Base-by-base conservation (phyloP, 2,113 vertebrate genomes). In the Sapayoa aenigma region DNA sequence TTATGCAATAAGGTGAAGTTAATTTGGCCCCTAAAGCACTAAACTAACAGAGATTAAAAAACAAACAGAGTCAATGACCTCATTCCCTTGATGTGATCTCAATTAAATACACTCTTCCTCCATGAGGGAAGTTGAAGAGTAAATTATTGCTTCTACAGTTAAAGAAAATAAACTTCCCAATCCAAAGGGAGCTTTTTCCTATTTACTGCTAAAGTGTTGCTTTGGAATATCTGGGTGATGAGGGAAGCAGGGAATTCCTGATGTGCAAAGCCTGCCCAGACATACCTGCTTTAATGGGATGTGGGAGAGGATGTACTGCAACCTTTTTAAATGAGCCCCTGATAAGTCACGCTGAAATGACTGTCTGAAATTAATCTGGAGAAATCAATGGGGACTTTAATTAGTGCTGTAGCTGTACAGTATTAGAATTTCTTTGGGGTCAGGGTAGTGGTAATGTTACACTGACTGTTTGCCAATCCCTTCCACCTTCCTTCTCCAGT, bases 361-460 rank as follows among this genome's bases (percentile, higher is more conserved):
- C 86, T 94, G 95, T 52, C 30, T 92, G 75, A 97, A 98, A 98
- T 98, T 97, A 98, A 97, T 97, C 95, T 76, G 72, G 79, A 90
- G 97, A 98, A 98, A 98, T 98, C 97, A 97, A 97, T 98, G 96
- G 74, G 62, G 88, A 89, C 94, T 96, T 98, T 98, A 98, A 98
- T 98, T 97, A 97, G 94, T 88, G 73, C 95, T 90, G 76, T 69
- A 86, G 89, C 96, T 82, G 39, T 82, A 68, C 84, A 89, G 58
- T 92, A 42, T 92, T 96, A 94, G 97, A 96, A 97, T 97, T 97
- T 95, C 94, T 94, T 91, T 94, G 87, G 73, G 91, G 95, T 98
- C 97, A 97, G 39, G 86, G 62, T 85, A 6, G 53, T 56, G 86
- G 66, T 92, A 76, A 93, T 89, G 96, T 96, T 97, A 73, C 92